A percentile compares a stretch with the other conserved stretches of the same genome.
These are phyloP conservation scores for Desmophyllum pertusum DNA, from an alignment of 92 coral and sea anemone species.

Conservation along the genomic window DNA sequence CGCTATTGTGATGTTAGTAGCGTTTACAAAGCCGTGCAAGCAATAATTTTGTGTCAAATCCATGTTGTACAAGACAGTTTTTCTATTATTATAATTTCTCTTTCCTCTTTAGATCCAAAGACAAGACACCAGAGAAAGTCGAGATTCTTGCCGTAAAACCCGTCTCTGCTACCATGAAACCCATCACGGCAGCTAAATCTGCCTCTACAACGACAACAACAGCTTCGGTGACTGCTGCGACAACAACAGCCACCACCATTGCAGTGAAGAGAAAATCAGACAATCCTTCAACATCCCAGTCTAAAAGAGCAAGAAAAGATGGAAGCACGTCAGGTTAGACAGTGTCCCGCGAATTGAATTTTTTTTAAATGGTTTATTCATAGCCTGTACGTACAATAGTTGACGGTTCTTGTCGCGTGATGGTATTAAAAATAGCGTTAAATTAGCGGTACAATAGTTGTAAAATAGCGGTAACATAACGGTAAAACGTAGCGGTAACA, in stretches of 20 bases:
- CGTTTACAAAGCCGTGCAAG: neutral
- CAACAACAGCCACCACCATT: constrained; percentile 71
- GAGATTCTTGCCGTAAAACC: constrained; percentile 62
- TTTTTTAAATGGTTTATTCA: neutral
- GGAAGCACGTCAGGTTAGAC: constrained; percentile 48
- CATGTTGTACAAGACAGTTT: neutral
- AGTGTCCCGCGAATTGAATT: neutral
- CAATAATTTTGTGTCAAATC: too few relatives aligned
- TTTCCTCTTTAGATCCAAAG: constrained; percentile 22
- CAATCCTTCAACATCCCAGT: constrained; percentile 48
- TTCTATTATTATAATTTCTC: too few relatives aligned
- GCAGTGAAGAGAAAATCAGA: constrained; percentile 89
- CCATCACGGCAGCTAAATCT: constrained; percentile 54
- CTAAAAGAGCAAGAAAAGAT: constrained; percentile 86
- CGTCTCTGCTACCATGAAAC: constrained; percentile 54
- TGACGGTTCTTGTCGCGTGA: too few relatives aligned
- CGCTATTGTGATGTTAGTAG: too few relatives aligned
- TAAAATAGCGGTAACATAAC: too few relatives aligned
- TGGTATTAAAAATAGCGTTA: too few relatives aligned
- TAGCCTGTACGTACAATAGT: too few relatives aligned
- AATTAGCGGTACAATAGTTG: too few relatives aligned
- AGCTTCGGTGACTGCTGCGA: constrained; percentile 61
- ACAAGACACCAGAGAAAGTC: constrained; percentile 49
- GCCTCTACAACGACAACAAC: constrained; percentile 52
- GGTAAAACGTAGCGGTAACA: too few relatives aligned